Base-by-base conservation (phyloP, 2,888 invertebrate genomes). In the Philhelius pedissequus region DNA sequence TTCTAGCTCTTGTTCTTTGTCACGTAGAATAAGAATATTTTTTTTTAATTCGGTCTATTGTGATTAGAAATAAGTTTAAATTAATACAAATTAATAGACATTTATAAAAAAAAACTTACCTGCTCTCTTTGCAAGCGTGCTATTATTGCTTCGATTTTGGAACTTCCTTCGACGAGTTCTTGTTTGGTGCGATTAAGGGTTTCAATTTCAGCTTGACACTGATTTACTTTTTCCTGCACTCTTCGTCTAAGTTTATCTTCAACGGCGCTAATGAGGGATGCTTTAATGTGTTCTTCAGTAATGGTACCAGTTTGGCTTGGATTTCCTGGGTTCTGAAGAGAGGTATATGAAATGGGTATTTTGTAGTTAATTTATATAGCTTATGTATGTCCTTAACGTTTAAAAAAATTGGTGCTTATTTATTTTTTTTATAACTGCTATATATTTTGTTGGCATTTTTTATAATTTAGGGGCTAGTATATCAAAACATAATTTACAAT, bases 211-310 rank as follows among this genome's bases (percentile, higher is more conserved):
- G 97, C 98, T 92, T 97, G 96, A 84, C 96, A 95, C 90, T 98
- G 97, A 88, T 96, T 96, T 84, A 97, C 96, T 88, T 96, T 96
- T 89, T 99, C 99, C 88, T 96, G 95, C 87, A 99, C 94, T 86
- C 97, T 94, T 83, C 97, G 93, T 88, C 96, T 94, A 87, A 99
- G 92, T 92, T 98, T 98, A 90, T 99, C 99, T 91, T 98, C 97
- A 1, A 99, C 97, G 25, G 99, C 99, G 74, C 98, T 97, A 18
- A 98, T 92, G 22, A 99, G 92, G 1, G 99, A 99, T 27, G 96
- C 97, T 89, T 97, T 95, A 86, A 99, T 97, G 90, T 99, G 98
- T 90, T 98, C 98, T 88, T 98, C 97, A 58, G 98, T 96, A 76
- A 98, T 97, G n/a, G 97, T 97, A 20, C 96, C 96, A 35, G 92